Percentiles rank a stretch among this genome's conserved stretches.
Conservation (phyloP, 2,888 invertebrate species). For the Drosophila meridiana region DNA sequence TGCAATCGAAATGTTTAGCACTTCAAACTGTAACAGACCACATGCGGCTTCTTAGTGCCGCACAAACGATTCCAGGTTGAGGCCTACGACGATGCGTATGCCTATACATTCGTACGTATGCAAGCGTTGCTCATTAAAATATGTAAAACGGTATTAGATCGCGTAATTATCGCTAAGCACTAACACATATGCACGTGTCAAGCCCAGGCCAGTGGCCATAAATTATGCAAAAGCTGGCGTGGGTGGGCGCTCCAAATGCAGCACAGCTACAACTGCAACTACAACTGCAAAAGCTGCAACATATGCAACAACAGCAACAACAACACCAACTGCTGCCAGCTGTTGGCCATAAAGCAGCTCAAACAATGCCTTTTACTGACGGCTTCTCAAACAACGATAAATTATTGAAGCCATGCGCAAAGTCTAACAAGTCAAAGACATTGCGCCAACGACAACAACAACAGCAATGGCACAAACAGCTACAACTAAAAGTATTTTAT, state of each 20-base stretch:
- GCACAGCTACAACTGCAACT: conserved; percentile 16
- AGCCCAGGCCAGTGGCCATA: conserved; percentile 36
- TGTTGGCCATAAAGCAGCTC: conserved; percentile 68
- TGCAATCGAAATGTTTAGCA: conserved; percentile 56
- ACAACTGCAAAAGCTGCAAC: conserved; percentile 11
- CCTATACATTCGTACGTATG: conserved; percentile 21
- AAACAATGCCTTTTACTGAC: conserved; percentile 74
- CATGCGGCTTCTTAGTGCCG: conserved; percentile 70
- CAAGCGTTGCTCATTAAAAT: conserved; percentile 64
- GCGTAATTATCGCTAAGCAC: conserved; percentile 47
- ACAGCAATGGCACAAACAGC: conserved; percentile 23
- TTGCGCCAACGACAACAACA: conserved; percentile 38
- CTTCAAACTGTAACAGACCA: conserved; percentile 56
- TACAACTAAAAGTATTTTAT: conserved; percentile 28
- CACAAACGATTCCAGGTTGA: conserved; percentile 37
- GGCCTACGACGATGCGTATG: conserved; percentile 26
- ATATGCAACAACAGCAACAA: not conserved
- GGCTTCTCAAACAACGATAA: conserved; percentile 74
- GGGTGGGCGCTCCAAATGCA: conserved; percentile 64
- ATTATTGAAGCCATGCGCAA: conserved; percentile 72
- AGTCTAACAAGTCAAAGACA: conserved; percentile 78
- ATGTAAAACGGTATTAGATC: conserved; percentile 51
- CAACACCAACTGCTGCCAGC: conserved; percentile 41
- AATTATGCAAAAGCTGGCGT: conserved; percentile 56
- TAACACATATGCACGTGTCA: conserved; percentile 42